Conservation (phyloP, 2,888 invertebrate species). For the Eumerus sabulonum region DNA sequence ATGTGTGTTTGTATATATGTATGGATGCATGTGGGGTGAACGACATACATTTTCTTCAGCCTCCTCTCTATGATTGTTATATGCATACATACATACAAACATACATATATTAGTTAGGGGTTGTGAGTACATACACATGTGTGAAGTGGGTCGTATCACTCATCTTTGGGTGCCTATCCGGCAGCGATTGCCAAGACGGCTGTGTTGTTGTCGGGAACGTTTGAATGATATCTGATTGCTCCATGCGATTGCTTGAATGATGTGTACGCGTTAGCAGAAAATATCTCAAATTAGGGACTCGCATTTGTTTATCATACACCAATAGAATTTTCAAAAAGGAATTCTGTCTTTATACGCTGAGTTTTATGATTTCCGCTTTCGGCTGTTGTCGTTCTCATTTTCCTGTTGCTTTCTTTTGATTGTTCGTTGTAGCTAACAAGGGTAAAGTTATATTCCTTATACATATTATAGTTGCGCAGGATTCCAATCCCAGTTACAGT, state of each 20-base stretch:
- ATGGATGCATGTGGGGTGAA: neutral
- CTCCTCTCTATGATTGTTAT: neutral
- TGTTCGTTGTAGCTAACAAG: too few species aligned
- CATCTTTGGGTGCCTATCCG: constrained; percentile 26
- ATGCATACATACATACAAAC: constrained; percentile 19
- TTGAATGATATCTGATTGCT: constrained; percentile 67
- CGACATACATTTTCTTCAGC: neutral
- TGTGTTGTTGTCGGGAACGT: constrained; percentile 22
- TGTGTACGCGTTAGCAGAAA: constrained; percentile 64
- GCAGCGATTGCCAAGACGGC: neutral
- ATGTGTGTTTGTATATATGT: neutral
- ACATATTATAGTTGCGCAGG: too few species aligned
- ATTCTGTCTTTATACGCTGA: constrained; percentile 40
- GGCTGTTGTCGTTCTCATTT: constrained; percentile 24
- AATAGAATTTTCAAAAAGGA: constrained; percentile 59
- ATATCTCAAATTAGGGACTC: constrained; percentile 57
- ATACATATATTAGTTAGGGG: neutral
- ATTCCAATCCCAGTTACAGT: too few species aligned
- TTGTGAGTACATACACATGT: constrained; percentile 5
- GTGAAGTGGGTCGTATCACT: constrained; percentile 42
- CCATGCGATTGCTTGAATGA: constrained; percentile 56
- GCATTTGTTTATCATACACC: constrained; percentile 63
- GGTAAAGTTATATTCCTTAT: too few species aligned
- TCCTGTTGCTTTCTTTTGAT: neutral
- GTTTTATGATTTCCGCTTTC: constrained; percentile 42